Conservation (phyloP, 2,888 invertebrate genomes). For the Tachina lurida region DNA sequence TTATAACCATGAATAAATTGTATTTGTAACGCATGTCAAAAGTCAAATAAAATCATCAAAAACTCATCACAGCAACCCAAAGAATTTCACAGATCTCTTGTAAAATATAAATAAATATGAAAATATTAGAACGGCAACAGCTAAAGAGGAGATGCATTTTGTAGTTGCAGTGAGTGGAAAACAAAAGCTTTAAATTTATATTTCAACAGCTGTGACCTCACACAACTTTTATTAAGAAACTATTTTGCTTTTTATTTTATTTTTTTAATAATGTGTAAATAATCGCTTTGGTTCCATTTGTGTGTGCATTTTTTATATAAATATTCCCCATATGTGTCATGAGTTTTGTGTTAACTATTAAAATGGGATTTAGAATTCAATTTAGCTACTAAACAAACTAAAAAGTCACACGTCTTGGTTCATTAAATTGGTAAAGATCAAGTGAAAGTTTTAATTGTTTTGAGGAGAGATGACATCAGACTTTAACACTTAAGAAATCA, state of each 20-base stretch:
- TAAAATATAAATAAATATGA: slow-evolving; percentile 9
- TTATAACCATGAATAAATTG: slow-evolving; percentile 46
- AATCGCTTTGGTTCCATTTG: not conserved
- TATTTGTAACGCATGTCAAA: slow-evolving; percentile 53
- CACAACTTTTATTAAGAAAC: slow-evolving; percentile 2
- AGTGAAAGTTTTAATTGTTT: slow-evolving; percentile 19
- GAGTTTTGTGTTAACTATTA: not conserved
- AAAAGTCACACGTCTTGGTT: slow-evolving; percentile 15
- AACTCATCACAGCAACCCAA: slow-evolving; percentile 15
- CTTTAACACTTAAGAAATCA: not conserved
- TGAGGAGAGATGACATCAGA: slow-evolving; percentile 16
- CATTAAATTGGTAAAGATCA: slow-evolving; percentile 5
- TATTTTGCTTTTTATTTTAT: slow-evolving; percentile 8
- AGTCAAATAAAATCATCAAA: slow-evolving; percentile 52
- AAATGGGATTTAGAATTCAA: slow-evolving; percentile 4
- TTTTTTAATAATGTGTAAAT: slow-evolving; percentile 11
- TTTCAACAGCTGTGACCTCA: slow-evolving; percentile 52
- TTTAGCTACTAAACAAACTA: slow-evolving; percentile 8
- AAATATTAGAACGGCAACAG: not conserved
- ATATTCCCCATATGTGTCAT: slow-evolving; percentile 8
- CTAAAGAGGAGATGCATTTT: not conserved
- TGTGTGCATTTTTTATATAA: not conserved
- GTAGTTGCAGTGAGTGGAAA: slow-evolving; percentile 21
- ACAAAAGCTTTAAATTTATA: slow-evolving; percentile 45
- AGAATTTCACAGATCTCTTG: slow-evolving; percentile 13